Conservation (phyloP, 2,797 vertebrate species). For the Lepus townsendii region DNA sequence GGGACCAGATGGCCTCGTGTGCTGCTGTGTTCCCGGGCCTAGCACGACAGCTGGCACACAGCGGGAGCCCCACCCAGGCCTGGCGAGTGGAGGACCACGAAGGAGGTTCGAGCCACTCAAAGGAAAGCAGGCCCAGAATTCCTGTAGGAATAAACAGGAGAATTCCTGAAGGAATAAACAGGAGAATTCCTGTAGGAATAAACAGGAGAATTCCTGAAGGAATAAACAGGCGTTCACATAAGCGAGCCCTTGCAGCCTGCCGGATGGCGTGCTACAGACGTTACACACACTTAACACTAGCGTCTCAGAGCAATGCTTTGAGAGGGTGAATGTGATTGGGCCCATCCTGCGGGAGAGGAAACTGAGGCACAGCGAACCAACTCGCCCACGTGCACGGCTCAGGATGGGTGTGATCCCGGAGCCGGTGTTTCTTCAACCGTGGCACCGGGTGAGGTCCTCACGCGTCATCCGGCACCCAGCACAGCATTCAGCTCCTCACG, state of each 20-base stretch:
- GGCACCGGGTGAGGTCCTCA: accelerated
- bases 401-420: background rate
- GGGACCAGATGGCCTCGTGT: background rate
- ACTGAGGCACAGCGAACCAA: background rate
- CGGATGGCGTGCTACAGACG: too few relatives aligned
- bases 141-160: background rate
- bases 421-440: background rate
- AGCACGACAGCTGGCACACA: background rate
- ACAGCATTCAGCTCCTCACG: background rate
- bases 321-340: background rate
- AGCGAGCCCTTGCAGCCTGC: background rate
- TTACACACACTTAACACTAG: accelerated
- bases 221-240: too few relatives aligned
- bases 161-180: background rate
- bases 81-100: background rate
- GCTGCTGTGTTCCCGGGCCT: background rate
- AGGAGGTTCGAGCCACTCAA: background rate
- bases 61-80: background rate
- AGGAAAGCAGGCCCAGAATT: background rate
- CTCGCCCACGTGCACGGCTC: background rate
- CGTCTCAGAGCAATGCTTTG: background rate
- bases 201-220: background rate
- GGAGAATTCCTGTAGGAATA: background rate
- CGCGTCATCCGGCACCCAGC: accelerated
- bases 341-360: background rate